Conservation (phyloP, 2,888 invertebrate species). For the Hermaeophaga mercurialis region DNA sequence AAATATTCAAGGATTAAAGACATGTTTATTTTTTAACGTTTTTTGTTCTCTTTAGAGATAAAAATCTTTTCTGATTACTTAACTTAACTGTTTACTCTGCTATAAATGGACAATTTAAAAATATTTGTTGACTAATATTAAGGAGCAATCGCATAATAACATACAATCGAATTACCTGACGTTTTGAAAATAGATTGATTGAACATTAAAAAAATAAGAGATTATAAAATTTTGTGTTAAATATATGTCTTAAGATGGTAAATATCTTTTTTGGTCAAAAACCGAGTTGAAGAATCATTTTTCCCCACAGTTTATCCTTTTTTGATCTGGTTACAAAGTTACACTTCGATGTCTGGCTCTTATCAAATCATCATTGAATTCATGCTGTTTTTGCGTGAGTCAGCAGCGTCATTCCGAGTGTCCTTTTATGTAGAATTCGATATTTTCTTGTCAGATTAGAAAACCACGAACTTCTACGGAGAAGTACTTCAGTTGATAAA, state of each 20-base stretch:
- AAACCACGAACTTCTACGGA: conserved; percentile 40
- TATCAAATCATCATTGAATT: conserved; percentile 28
- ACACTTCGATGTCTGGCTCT: conserved; percentile 16
- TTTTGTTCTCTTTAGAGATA: background rate
- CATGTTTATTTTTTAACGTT: background rate
- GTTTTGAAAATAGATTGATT: no score
- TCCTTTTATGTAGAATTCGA: conserved; percentile 42
- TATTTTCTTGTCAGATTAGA: conserved; percentile 42
- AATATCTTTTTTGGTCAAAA: no score
- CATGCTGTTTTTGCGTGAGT: conserved; percentile 27
- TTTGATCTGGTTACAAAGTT: conserved; percentile 5
- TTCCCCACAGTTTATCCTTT: conserved; percentile 1
- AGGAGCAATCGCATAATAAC: no score
- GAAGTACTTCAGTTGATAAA: conserved; percentile 36
- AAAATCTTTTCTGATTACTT: background rate
- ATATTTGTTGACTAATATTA: no score
- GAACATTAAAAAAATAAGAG: no score
- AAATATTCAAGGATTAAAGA: background rate
- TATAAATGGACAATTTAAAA: no score
- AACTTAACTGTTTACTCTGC: no score
- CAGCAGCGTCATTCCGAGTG: conserved; percentile 28
- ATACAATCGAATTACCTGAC: no score
- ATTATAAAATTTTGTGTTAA: no score
- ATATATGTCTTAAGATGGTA: no score
- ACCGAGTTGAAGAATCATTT: background rate